These are phyloP conservation scores for Corythornis vintsioides DNA, from an alignment of 2,113 vertebrate species.

Conservation along the genomic window DNA sequence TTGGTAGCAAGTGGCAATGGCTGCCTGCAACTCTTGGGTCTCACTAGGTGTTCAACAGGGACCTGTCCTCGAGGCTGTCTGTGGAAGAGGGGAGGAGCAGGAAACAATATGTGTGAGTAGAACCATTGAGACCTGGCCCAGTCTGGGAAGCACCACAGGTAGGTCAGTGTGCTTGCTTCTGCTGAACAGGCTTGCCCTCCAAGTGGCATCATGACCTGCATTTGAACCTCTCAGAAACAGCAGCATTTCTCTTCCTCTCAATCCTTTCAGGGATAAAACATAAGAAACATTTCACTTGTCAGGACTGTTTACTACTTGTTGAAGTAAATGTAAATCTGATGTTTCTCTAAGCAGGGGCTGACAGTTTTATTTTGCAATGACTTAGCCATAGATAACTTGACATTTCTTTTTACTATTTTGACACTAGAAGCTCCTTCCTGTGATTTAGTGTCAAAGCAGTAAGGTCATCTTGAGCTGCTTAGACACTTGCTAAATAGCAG, in stretches of 20 bases:
- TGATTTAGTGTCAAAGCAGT: constrained; percentile 61
- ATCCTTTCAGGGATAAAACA: constrained; percentile 26
- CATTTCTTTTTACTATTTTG: constrained; percentile 64
- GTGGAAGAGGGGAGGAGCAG: background rate
- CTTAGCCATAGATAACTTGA: constrained; percentile 16
- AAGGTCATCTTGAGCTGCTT: constrained; percentile 50
- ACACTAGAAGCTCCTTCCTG: constrained; percentile 37
- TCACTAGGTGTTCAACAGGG: fast-evolving
- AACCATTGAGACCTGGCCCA: fast-evolving
- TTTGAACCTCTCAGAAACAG: constrained; percentile 28
- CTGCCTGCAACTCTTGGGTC: background rate
- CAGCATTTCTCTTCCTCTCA: constrained; percentile 51
- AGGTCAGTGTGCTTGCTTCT: background rate
- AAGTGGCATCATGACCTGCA: background rate
- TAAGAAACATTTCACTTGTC: constrained; percentile 62
- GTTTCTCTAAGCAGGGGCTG: constrained; percentile 50
- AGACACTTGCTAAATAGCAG: constrained; percentile 48
- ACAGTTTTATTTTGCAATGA: constrained; percentile 38
- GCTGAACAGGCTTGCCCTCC: background rate
- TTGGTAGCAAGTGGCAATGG: fast-evolving
- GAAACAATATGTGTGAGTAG: background rate
- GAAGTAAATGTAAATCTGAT: constrained; percentile 59
- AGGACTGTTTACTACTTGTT: constrained; percentile 55
- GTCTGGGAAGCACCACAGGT: background rate
- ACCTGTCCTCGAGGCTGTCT: background rate